Percentiles rank a stretch among this genome's conserved stretches.
Conservation (phyloP, 1,140 invertebrate species). For the Plectus sambesii region DNA sequence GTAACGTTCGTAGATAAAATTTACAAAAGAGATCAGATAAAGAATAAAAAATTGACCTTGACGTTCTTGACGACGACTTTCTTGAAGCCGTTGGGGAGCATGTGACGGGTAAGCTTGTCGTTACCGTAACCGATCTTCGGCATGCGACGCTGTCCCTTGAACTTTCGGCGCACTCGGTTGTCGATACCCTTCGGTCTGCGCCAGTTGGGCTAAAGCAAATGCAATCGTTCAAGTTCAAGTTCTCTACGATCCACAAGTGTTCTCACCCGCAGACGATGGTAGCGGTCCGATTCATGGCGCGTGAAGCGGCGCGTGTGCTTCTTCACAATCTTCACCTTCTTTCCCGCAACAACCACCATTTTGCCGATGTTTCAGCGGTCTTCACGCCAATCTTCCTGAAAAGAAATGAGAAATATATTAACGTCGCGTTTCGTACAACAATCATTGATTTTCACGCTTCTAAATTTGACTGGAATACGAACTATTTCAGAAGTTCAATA, state of each 20-base stretch:
- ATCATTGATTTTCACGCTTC: too few species aligned
- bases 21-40: slow-evolving; percentile 9
- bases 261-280: too few species aligned
- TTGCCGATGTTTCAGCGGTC: too few species aligned
- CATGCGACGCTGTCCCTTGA: slow-evolving; percentile 98
- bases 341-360: slow-evolving; percentile 34
- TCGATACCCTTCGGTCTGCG: slow-evolving; percentile 96
- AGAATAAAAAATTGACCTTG: slow-evolving; percentile 54
- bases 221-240: too few species aligned
- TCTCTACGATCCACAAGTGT: too few species aligned
- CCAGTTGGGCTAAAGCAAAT: slow-evolving; percentile 77
- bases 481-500: too few species aligned
- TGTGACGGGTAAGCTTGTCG: slow-evolving; percentile 69
- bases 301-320: slow-evolving; percentile 36
- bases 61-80: slow-evolving; percentile 79
- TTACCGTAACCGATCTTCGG: slow-evolving; percentile 98
- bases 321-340: slow-evolving; percentile 34
- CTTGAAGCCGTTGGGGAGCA: slow-evolving; percentile 91
- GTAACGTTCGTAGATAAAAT: slow-evolving; percentile 14
- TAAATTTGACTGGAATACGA: too few species aligned
- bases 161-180: slow-evolving; percentile 91
- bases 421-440: too few species aligned
- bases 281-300: slow-evolving; percentile 36
- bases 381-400: too few species aligned
- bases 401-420: too few species aligned